Base-by-base conservation (phyloP, 2,888 invertebrate genomes). In the Anagyrus pseudococci region DNA sequence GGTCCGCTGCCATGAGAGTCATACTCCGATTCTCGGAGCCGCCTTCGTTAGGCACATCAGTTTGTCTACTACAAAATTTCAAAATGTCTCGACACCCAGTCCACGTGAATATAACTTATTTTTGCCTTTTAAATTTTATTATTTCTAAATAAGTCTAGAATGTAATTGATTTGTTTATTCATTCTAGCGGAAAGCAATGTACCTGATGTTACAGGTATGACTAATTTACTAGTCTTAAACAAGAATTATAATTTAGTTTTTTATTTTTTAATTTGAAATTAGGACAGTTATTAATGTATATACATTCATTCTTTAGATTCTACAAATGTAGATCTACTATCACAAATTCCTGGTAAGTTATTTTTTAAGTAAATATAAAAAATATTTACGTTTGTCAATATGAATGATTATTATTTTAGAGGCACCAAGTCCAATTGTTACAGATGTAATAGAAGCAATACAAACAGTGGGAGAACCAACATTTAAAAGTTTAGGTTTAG, bases 401-500 rank as follows among this genome's bases (percentile, higher is more conserved):
- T 22, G 4, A 6, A 43, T 6, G 6, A 43, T 43, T 43, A 6
- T 43, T 52, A 40, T 57, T 62, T 37, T 49, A 78, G 77, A 78
- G 40, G 60, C 68, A 26, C 13, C 78, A 37, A 75, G 77, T n/a
- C 77, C 78, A 52, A 62, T 65, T 40, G 64, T 64, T 37, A 58
- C 64, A 19, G 70, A 72, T 43, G 37, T 71, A 6, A 7, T 69
- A 25, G 67, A 72, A 19, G 40, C 60, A 4, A 13, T 70, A 25
- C 33, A 37, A 37, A 37, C 33, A 8, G 17, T 66, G 25, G 73
- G 81, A 8, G 96, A 96, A 76, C 89, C 92, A 1, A 86, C 92
- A 0, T 88, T 96, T 72, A 85, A 86, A 0, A 91, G 92, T 60
- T 78, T 95, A 49, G 96, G 96, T 0, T 84, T 97, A 20, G 94